Evolutionary conservation across 2,888 invertebrate species (phyloP).

Genomic region (Notodonta dromedarius): DNA sequence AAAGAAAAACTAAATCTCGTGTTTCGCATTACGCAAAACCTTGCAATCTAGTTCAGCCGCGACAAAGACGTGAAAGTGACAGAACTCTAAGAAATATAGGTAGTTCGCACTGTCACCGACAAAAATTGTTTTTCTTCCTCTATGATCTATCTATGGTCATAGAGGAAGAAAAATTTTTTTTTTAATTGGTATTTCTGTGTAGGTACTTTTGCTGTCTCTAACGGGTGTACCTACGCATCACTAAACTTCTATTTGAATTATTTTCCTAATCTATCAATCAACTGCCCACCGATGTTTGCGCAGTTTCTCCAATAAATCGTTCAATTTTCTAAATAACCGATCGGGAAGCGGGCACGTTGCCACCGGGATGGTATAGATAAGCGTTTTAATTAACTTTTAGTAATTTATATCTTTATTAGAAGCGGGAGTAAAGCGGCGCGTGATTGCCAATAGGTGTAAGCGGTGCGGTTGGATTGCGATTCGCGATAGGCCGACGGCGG

Average conservation of each 20-base stretch:
- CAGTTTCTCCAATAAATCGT: slow-evolving; percentile 70
- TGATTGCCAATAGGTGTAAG: slow-evolving; percentile 64
- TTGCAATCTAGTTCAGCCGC: not conserved
- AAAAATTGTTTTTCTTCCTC: too few species aligned
- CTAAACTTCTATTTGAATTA: too few species aligned
- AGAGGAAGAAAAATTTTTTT: too few species aligned
- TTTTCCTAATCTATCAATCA: slow-evolving; percentile 48
- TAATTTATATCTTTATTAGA: slow-evolving; percentile 82
- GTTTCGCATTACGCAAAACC: not conserved
- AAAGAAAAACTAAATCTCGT: too few species aligned
- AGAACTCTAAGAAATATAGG: slow-evolving; percentile 37
- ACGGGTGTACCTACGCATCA: too few species aligned
- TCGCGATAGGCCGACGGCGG: slow-evolving; percentile 58
- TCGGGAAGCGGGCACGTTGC: slow-evolving; percentile 49
- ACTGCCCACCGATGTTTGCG: slow-evolving; percentile 47
- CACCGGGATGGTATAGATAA: slow-evolving; percentile 61
- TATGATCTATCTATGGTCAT: too few species aligned
- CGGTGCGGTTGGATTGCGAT: slow-evolving; percentile 57
- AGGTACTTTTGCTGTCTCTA: too few species aligned
- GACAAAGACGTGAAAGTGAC: slow-evolving; percentile 31
- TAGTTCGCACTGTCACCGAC: slow-evolving; percentile 35
- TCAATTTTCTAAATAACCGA: slow-evolving; percentile 66
- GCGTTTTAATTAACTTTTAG: slow-evolving; percentile 80
- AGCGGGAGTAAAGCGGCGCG: slow-evolving; percentile 62
- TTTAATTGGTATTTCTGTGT: too few species aligned